Conservation (phyloP, 2,888 invertebrate species). For the Drosophila austrosaltans region DNA sequence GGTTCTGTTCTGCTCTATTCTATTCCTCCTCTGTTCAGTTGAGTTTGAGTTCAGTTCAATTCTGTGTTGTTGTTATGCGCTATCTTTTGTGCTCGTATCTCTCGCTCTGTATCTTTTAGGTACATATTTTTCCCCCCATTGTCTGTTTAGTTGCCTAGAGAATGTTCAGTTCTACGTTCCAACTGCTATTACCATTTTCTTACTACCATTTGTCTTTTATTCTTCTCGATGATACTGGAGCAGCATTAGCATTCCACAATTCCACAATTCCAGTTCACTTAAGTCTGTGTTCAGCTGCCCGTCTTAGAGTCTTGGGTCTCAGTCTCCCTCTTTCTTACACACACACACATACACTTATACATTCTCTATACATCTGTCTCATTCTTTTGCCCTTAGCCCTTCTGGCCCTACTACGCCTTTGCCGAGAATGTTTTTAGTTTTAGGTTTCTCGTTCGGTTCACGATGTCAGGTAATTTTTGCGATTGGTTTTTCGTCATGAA, state of each 20-base stretch:
- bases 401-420: conserved; percentile 14
- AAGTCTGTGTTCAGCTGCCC: conserved; percentile 29
- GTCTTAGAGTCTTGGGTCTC: conserved; percentile 20
- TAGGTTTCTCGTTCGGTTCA: conserved; percentile 44
- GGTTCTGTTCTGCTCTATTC: neutral
- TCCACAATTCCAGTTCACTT: conserved; percentile 34
- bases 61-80: neutral
- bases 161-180: conserved; percentile 22
- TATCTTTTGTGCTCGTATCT: conserved; percentile 35
- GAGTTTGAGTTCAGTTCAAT: neutral
- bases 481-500: conserved; percentile 66
- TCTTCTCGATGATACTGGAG: conserved; percentile 24
- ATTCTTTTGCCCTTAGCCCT: neutral
- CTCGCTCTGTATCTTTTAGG: conserved; percentile 40
- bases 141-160: conserved; percentile 40
- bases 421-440: conserved; percentile 42
- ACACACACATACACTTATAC: no score
- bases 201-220: conserved; percentile 16
- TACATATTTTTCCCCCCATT: conserved; percentile 37
- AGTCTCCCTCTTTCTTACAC: neutral
- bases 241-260: conserved; percentile 41
- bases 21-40: neutral
- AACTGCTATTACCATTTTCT: conserved; percentile 20
- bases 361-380: conserved; percentile 1
- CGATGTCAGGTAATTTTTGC: conserved; percentile 53